Conservation (phyloP, 2,113 vertebrate genomes). For the Phaethornis superciliosus region DNA sequence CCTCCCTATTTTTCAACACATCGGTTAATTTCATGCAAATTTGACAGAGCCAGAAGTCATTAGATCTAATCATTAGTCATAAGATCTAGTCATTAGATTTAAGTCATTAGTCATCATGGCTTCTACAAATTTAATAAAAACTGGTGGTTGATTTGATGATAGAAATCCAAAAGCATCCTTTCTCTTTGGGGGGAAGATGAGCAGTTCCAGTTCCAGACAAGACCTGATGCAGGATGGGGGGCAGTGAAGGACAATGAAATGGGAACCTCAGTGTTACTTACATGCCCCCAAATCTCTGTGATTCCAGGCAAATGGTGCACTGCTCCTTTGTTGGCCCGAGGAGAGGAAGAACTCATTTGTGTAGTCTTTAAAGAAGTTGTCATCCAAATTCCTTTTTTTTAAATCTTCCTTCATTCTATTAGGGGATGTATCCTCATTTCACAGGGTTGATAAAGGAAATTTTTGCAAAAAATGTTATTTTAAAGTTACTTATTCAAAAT, state of each 20-base stretch:
- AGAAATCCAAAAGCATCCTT: neutral
- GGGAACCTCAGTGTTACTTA: too few relatives aligned
- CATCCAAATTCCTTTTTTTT: neutral
- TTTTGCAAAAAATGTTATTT: neutral
- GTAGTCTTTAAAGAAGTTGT: neutral
- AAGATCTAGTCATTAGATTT: slow-evolving; percentile 39
- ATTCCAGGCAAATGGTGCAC: too few relatives aligned
- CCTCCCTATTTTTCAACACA: neutral
- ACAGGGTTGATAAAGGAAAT: neutral
- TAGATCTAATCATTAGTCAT: slow-evolving; percentile 53
- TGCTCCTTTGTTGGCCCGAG: too few relatives aligned
- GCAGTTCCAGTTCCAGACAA: neutral
- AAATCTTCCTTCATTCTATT: neutral
- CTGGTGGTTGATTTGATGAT: neutral
- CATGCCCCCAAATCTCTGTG: too few relatives aligned
- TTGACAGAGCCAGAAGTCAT: slow-evolving; percentile 44
- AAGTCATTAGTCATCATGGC: slow-evolving; percentile 35
- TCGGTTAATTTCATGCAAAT: slow-evolving; percentile 30
- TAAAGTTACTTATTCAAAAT: neutral
- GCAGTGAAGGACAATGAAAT: too few relatives aligned
- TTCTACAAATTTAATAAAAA: neutral
- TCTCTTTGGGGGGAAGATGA: neutral
- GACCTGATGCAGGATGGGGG: too few relatives aligned
- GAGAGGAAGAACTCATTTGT: too few relatives aligned
- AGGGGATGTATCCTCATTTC: neutral